These are phyloP conservation scores for Hoplostethus atlanticus DNA, from an alignment of 2,797 vertebrate species.

Conservation along the genomic window DNA sequence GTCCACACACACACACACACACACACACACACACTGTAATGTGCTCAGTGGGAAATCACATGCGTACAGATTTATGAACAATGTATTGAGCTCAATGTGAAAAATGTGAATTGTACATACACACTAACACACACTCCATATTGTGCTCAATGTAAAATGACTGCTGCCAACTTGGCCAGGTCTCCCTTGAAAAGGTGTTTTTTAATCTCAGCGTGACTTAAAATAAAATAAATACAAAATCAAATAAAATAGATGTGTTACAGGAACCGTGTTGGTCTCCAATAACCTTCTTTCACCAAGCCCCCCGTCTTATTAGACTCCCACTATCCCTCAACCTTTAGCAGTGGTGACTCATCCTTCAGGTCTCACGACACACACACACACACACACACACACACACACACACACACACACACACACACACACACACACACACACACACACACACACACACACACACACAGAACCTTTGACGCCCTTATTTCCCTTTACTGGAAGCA, in stretches of 20 bases:
- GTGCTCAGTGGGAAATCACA: constrained; percentile 42
- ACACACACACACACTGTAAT: background rate
- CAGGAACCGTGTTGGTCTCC: no score
- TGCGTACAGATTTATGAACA: background rate
- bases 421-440: constrained; percentile 30
- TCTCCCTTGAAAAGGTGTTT: no score
- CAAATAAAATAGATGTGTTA: no score
- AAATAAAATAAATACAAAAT: no score
- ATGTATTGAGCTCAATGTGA: background rate
- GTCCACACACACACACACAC: no score
- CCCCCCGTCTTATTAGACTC: constrained; percentile 16
- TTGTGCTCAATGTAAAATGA: constrained; percentile 25
- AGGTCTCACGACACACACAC: constrained; percentile 16
- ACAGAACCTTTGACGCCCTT: constrained; percentile 27
- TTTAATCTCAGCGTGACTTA: no score
- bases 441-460: constrained; percentile 16
- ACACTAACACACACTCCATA: constrained; percentile 39
- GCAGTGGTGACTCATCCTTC: constrained; percentile 62
- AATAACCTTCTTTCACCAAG: background rate
- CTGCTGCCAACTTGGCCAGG: no score
- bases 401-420: constrained; percentile 25
- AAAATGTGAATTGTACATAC: constrained; percentile 2
- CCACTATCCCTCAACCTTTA: constrained; percentile 19
- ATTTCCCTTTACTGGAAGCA: constrained; percentile 63
- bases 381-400: constrained; percentile 17